Evolutionary conservation across 2,888 invertebrate species (phyloP).

Genomic region (Dione vanillae): DNA sequence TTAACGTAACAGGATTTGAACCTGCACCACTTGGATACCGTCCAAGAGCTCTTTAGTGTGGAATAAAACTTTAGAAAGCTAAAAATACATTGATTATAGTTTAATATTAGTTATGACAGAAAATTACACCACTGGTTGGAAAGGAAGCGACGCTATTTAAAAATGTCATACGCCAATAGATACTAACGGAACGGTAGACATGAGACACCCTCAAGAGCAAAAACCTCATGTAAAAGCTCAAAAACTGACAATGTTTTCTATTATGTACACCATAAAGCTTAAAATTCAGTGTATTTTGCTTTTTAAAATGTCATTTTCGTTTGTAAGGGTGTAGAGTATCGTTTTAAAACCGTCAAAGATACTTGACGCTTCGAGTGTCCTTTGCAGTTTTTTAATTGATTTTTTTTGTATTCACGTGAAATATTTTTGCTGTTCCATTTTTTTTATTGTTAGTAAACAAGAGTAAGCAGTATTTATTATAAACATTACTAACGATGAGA

Average conservation of each 20-base stretch:
- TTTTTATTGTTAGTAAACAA: neutral
- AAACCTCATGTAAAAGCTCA: slow-evolving; percentile 34
- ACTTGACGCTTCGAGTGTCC: slow-evolving; percentile 64
- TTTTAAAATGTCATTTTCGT: slow-evolving; percentile 23
- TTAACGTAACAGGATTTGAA: too few species aligned
- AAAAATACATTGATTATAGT: slow-evolving; percentile 20
- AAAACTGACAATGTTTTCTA: slow-evolving; percentile 31
- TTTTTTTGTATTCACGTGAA: slow-evolving; percentile 48
- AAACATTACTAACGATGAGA: slow-evolving; percentile 9
- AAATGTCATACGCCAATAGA: slow-evolving; percentile 61
- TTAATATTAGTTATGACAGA: slow-evolving; percentile 53
- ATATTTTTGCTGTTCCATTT: slow-evolving; percentile 17
- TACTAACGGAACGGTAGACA: slow-evolving; percentile 66
- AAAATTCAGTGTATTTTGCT: slow-evolving; percentile 29
- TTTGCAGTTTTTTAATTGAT: slow-evolving; percentile 59
- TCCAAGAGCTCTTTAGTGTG: too few species aligned
- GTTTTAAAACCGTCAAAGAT: slow-evolving; percentile 68
- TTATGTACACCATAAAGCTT: slow-evolving; percentile 24
- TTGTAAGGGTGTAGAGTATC: slow-evolving; percentile 56
- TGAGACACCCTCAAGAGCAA: slow-evolving; percentile 58
- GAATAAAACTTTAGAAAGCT: too few species aligned
- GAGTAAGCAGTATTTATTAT: slow-evolving; percentile 10
- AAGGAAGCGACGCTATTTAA: slow-evolving; percentile 68
- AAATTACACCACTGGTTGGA: slow-evolving; percentile 53
- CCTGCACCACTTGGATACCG: too few species aligned